Evolutionary conservation across 2,797 vertebrate species (phyloP), one percentile per base, ranked within the genome.

Genomic region (Delichon dasypus): DNA sequence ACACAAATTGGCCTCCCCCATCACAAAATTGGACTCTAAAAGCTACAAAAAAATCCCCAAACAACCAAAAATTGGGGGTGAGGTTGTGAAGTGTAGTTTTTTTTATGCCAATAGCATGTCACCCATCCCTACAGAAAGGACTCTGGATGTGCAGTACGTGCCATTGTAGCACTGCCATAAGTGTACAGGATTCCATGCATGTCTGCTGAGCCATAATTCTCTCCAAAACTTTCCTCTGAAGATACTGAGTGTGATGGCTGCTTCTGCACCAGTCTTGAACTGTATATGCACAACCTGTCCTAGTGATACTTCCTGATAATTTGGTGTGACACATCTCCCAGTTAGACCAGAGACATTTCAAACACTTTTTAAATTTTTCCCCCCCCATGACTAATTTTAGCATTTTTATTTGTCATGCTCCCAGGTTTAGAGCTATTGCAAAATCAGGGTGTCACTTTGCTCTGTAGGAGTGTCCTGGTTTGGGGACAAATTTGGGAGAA

Each of bases 151-250:
- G 66, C 79, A 94, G 54, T 92, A 82, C 16, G 27, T 95, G 85
- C 79, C 42, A 17, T 83, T 61, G 83, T 92, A 76, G 86, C 93
- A 89, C 94, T 94, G 87, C 76, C 74, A 13, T 93, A 83, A 95
- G 93, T 94, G 71, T 89, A 65, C 79, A 90, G 82, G 88, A 55
- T 89, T 94, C 73, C 92, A 94, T 93, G 94, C 92, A 95, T 93
- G 85, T 93, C 82, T 95, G 40, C 40, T 13, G 40, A 40, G 40
- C 40, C 40, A 40, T 40, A 40, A 40, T 40, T 40, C 40, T 40
- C 40, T 40, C 40, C 40, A 40, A 40, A 40, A 40, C 40, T 40
- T 40, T 40, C 40, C 40, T 40, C 40, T 40, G 40, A 40, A 40
- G 40, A 40, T 40, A 40, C 40, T 40, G 40, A 40, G 40, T 40